These are phyloP conservation scores for Lepidurus couesii DNA, from an alignment of 1,140 invertebrate genomes.

Conservation along the genomic window DNA sequence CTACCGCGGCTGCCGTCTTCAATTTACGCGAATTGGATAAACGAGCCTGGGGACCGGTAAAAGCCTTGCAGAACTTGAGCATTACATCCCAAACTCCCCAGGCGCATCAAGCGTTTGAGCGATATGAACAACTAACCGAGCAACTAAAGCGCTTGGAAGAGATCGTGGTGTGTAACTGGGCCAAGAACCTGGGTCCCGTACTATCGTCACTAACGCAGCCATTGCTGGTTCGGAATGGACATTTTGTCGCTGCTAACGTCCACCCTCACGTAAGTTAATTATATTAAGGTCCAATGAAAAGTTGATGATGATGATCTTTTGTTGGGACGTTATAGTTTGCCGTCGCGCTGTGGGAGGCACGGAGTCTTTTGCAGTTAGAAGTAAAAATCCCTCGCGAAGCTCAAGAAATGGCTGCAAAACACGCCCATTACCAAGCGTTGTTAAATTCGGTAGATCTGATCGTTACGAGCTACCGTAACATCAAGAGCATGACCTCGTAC, in stretches of 20 bases:
- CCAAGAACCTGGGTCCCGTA: background rate
- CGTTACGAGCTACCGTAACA: slow-evolving; percentile 28
- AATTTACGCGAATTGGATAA: slow-evolving; percentile 18
- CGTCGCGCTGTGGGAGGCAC: background rate
- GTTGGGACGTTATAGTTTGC: background rate
- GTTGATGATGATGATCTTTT: background rate
- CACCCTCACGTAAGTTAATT: background rate
- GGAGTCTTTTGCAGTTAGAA: background rate
- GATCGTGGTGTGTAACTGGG: background rate
- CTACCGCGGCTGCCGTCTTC: slow-evolving; percentile 23
- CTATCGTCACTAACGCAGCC: background rate
- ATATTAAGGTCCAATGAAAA: background rate
- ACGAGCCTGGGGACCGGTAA: slow-evolving; percentile 35
- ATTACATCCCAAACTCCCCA: slow-evolving; percentile 24
- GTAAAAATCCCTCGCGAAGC: background rate
- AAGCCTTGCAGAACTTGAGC: slow-evolving; percentile 33
- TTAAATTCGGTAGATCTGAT: slow-evolving; percentile 33
- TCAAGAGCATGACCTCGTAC: slow-evolving; percentile 29
- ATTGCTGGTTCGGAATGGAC: background rate
- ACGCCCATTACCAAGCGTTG: background rate
- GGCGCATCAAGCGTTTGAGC: slow-evolving; percentile 30
- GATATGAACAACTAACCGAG: slow-evolving; percentile 31
- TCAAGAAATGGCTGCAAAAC: background rate
- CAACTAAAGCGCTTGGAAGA: background rate
- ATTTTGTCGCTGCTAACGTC: background rate